These are phyloP conservation scores for Cataglyphis cursor DNA, from an alignment of 2,888 invertebrate species.

Conservation along the genomic window DNA sequence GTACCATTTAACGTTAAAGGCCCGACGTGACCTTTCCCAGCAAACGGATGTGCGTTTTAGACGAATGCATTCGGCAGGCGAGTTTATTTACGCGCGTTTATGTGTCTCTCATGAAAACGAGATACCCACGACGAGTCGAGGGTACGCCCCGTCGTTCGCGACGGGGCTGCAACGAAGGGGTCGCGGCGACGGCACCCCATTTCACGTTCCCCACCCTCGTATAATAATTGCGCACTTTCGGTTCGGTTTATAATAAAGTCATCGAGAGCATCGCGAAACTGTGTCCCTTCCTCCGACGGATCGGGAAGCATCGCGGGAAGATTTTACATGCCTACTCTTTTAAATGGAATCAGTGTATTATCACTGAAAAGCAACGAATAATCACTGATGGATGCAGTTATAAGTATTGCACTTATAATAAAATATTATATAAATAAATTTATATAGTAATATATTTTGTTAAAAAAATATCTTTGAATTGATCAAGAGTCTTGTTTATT, in stretches of 20 bases:
- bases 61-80: conserved; percentile 58
- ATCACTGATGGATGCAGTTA: neutral
- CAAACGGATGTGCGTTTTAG: conserved; percentile 59
- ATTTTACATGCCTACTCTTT: neutral
- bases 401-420: neutral
- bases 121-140: conserved; percentile 70
- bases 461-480: neutral
- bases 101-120: conserved; percentile 74
- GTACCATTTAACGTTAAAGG: conserved; percentile 72
- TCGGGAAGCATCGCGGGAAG: neutral
- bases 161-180: conserved; percentile 66
- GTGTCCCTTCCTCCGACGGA: conserved; percentile 57
- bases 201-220: conserved; percentile 74
- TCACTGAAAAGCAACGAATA: neutral
- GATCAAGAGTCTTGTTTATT: neutral
- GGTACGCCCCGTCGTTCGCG: conserved; percentile 78
- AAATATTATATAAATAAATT: neutral
- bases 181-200: conserved; percentile 66
- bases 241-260: conserved; percentile 82
- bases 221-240: conserved; percentile 82
- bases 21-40: conserved; percentile 66
- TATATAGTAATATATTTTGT: neutral
- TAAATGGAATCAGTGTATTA: neutral
- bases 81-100: conserved; percentile 57
- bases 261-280: conserved; percentile 71